Base-by-base conservation (phyloP, 2,888 invertebrate species). In the Palloptera scutellata region DNA sequence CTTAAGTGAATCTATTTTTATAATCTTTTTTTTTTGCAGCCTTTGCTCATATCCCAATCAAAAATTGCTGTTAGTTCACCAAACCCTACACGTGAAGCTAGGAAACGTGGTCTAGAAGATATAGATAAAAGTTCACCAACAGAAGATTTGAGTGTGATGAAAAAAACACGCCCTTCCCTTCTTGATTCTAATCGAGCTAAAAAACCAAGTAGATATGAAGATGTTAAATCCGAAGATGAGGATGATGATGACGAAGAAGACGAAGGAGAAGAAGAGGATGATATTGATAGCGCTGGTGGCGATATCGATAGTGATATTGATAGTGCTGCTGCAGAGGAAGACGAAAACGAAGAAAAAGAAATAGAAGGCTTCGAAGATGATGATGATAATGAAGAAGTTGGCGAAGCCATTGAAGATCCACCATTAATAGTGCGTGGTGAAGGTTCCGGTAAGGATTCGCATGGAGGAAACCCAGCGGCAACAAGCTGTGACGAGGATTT, bases 331-430 rank as follows among this genome's bases (percentile, higher is more conserved):
- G 82, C 82, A 57, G 80, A 82, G 60, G 79, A 78, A 61, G 80
- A 83, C 69, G 80, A 82, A 65, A 76, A 76, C 54, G 79, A 79
- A 51, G 77, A 76, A 5, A 77, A 78, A 59, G 76, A 77, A 11
- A 78, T 77, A 54, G 79, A 80, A 40, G 77, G 77, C 63, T 74
- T 76, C n/a, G 79, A 80, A 0, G 80, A 81, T 13, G 79, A 76
- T 11, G 77, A 77, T 11, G 76, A 79, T 66, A 75, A 73, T 9
- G 83, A 71, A 71, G 77, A 73, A 66, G 86, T 91, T 12, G 86
- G 91, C 41, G 91, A 90, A 77, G 88, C 88, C 61, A 91, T 93
- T 76, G 91, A 91, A 83, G 93, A 93, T 78, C 91, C 92, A 19
- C 84, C 91, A 5, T 87, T 93, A 87, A 82, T 89, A 76, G 87